A percentile compares a stretch with the other conserved stretches of the same genome.
phyloP scores from a whole-genome alignment of 2,888 invertebrate species.

The Chironomus riparius region DNA sequence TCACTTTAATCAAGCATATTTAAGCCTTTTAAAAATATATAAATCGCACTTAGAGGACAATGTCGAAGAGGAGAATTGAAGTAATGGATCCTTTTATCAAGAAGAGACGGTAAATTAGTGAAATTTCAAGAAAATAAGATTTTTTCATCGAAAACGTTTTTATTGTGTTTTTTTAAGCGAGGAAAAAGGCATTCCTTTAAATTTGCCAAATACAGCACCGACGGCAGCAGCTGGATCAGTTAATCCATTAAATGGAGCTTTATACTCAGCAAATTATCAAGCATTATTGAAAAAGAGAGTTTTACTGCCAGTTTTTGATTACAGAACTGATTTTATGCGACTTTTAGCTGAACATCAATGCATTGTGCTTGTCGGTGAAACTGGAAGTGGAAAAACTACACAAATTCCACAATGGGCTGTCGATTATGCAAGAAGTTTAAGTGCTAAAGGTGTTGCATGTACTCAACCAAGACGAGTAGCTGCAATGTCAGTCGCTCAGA shows the following conservation, averaged over 20 bases:
- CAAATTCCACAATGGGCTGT: conserved; percentile 98
- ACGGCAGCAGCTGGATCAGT: conserved; percentile 45
- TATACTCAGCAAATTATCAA: conserved; percentile 82
- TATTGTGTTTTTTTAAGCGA: conserved; percentile 42
- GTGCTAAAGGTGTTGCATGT: conserved; percentile 80
- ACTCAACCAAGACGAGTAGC: conserved; percentile 96
- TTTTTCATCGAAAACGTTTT: conserved; percentile 24
- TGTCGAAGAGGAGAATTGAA: conserved; percentile 82
- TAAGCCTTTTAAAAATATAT: too few species aligned
- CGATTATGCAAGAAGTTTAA: conserved; percentile 57
- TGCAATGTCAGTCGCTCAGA: conserved; percentile 98
- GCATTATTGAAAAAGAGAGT: conserved; percentile 82
- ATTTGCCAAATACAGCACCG: conserved; percentile 36
- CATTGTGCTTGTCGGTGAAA: conserved; percentile 95
- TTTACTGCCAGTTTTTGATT: conserved; percentile 94
- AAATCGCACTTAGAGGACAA: conserved; percentile 33
- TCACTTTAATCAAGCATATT: too few species aligned
- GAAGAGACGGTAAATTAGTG: conserved; percentile 56
- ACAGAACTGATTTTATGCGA: conserved; percentile 91
- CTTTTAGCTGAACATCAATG: conserved; percentile 87
- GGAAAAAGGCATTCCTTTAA: conserved; percentile 45
- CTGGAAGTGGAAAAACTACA: conserved; percentile 99
- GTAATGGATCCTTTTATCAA: conserved; percentile 75
- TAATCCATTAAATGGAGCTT: conserved; percentile 72
- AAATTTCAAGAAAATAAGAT: conserved; percentile 17